phyloP scores from a whole-genome alignment of 2,113 vertebrate species.

The Pundamilia nyererei region DNA sequence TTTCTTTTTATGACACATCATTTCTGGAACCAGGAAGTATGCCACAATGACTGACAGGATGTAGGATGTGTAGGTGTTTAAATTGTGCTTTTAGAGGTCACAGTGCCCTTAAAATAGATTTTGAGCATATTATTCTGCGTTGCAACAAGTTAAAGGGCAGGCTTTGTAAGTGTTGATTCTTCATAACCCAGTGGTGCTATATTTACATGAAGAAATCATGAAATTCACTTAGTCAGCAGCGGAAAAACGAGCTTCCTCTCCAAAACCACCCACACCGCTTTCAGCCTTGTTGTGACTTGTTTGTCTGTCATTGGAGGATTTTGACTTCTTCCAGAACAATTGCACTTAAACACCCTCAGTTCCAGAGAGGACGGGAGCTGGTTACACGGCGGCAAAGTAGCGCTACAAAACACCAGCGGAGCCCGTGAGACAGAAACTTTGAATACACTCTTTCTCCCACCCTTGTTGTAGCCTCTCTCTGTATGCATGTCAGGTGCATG shows the following conservation, averaged over 20 bases:
- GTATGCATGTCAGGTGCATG: slow-evolving; percentile 53
- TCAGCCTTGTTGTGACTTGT: slow-evolving; percentile 68
- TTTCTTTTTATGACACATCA: slow-evolving; percentile 20
- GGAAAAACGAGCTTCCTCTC: slow-evolving; percentile 46
- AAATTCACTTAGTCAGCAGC: slow-evolving; percentile 62
- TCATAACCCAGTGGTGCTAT: slow-evolving; percentile 10
- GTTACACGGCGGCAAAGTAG: slow-evolving; percentile 21
- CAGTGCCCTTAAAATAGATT: slow-evolving; percentile 3
- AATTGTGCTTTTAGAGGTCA: slow-evolving; percentile 26
- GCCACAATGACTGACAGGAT: slow-evolving; percentile 53
- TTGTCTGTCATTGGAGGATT: slow-evolving; percentile 58
- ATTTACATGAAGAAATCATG: slow-evolving; percentile 51
- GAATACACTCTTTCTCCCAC: slow-evolving; percentile 4
- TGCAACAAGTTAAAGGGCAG: not conserved
- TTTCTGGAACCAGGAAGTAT: slow-evolving; percentile 58
- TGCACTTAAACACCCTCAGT: slow-evolving; percentile 39
- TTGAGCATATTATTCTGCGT: not conserved
- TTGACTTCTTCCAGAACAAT: slow-evolving; percentile 52
- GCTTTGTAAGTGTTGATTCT: slow-evolving; percentile 7
- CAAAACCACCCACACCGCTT: slow-evolving; percentile 56
- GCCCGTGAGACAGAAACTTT: slow-evolving; percentile 20
- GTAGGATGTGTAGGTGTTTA: slow-evolving; percentile 24
- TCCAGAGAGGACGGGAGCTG: slow-evolving; percentile 35
- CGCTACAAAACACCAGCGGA: slow-evolving; percentile 10
- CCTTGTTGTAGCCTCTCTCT: not conserved